A percentile compares a stretch with the other conserved stretches of the same genome.
Evolutionary conservation across 2,888 invertebrate species (phyloP).

Genomic region (Clivina fossor): DNA sequence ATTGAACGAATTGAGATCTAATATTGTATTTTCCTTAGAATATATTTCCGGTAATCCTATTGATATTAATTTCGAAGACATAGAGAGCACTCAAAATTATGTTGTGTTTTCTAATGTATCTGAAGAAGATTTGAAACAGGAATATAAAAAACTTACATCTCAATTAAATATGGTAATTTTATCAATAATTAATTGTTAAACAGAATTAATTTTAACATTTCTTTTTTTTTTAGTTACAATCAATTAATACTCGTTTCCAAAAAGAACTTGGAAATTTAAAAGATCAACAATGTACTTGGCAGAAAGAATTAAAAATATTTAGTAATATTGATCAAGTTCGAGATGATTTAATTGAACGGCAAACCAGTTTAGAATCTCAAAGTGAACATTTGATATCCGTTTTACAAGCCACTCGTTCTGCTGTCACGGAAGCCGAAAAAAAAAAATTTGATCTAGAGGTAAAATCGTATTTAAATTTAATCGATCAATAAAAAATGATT

Average conservation of each 20-base stretch:
- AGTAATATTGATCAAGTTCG: conserved; percentile 36
- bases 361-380: conserved; percentile 34
- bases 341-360: conserved; percentile 36
- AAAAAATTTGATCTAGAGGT: conserved; percentile 39
- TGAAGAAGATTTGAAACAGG: conserved; percentile 26
- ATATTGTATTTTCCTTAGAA: conserved; percentile 37
- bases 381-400: conserved; percentile 33
- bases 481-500: too few relatives aligned
- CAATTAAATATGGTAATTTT: conserved; percentile 21
- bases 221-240: conserved; percentile 18
- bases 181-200: too few relatives aligned
- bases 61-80: conserved; percentile 40
- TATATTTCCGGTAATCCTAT: conserved; percentile 37
- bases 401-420: conserved; percentile 38
- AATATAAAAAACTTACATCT: conserved; percentile 23
- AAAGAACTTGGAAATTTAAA: conserved; percentile 36
- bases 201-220: too few relatives aligned
- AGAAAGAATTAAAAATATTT: conserved; percentile 35
- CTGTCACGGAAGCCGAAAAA: conserved; percentile 39
- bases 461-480: conserved; percentile 8
- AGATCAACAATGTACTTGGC: conserved; percentile 32
- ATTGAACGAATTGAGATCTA: conserved; percentile 8
- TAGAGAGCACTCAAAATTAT: conserved; percentile 38
- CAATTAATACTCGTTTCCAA: conserved; percentile 16
- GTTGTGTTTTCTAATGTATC: conserved; percentile 28